Evolutionary conservation across 2,888 invertebrate genomes (phyloP).

Genomic region (Hirtodrosophila duncani): DNA sequence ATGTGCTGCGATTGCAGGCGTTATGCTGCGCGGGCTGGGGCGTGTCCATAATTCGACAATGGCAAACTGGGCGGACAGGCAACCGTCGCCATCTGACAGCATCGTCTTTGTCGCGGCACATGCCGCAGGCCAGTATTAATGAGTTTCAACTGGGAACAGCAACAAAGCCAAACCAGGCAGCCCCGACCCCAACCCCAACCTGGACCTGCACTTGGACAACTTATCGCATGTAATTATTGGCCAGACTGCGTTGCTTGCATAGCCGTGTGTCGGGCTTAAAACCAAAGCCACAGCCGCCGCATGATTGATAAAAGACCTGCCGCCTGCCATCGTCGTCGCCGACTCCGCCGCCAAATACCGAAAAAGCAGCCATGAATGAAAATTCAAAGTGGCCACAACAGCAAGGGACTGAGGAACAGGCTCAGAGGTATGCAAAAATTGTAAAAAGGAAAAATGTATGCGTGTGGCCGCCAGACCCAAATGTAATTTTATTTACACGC

Average conservation of each 20-base stretch:
- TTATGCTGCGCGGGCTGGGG: slow-evolving; percentile 47
- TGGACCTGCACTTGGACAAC: slow-evolving; percentile 51
- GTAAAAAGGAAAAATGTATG: slow-evolving; percentile 25
- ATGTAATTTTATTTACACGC: slow-evolving; percentile 70
- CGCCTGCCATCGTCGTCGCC: too few species aligned
- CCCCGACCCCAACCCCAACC: slow-evolving; percentile 14
- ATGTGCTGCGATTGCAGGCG: slow-evolving; percentile 41
- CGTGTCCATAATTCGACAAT: slow-evolving; percentile 62
- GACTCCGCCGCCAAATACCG: slow-evolving; percentile 51
- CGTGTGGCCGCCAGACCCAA: slow-evolving; percentile 59
- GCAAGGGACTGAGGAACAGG: too few species aligned
- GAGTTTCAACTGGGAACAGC: slow-evolving; percentile 54
- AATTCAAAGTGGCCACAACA: slow-evolving; percentile 54
- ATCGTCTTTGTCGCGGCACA: slow-evolving; percentile 27
- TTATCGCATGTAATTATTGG: slow-evolving; percentile 71
- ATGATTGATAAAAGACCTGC: slow-evolving; percentile 69
- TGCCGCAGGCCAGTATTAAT: slow-evolving; percentile 65
- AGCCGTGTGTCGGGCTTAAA: neutral
- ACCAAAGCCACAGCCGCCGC: slow-evolving; percentile 51
- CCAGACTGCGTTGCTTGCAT: slow-evolving; percentile 43
- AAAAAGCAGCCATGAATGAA: slow-evolving; percentile 66
- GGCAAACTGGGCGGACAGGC: slow-evolving; percentile 40
- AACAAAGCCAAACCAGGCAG: slow-evolving; percentile 30
- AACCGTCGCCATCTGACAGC: slow-evolving; percentile 20
- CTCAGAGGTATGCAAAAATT: slow-evolving; percentile 49